Conservation (phyloP, 2,113 vertebrate genomes). For the Trichechus manatus region DNA sequence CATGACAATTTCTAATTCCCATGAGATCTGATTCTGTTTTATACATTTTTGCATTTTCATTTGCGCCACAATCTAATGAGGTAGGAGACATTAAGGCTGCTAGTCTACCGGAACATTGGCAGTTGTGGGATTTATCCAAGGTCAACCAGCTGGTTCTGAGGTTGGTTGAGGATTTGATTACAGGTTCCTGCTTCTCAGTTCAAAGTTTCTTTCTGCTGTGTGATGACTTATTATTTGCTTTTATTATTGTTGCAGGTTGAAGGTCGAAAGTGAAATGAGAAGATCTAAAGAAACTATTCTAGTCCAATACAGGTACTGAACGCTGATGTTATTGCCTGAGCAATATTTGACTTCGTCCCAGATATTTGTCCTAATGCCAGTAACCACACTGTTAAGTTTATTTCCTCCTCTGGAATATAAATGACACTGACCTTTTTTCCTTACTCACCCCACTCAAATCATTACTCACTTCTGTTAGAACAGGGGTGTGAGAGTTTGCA, state of each 20-base stretch:
- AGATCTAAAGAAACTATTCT: slow-evolving; percentile 13
- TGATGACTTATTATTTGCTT: not conserved
- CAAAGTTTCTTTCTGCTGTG: not conserved
- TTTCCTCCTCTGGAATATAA: slow-evolving; percentile 51
- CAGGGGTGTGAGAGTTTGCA: slow-evolving; percentile 38
- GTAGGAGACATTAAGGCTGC: not conserved
- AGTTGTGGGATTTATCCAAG: not conserved
- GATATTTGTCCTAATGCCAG: not conserved
- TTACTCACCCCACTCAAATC: not conserved
- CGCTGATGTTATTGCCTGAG: not conserved
- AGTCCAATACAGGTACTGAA: not conserved
- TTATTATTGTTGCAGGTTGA: not conserved
- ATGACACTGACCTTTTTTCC: not conserved
- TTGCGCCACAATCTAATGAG: not conserved
- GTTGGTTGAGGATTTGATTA: not conserved
- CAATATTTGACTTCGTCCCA: slow-evolving; percentile 32
- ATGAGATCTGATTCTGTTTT: not conserved
- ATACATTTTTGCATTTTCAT: slow-evolving; percentile 17
- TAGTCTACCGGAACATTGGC: not conserved
- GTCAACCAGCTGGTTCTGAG: not conserved
- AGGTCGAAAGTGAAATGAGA: not conserved
- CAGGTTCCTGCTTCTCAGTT: not conserved
- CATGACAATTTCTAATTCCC: not conserved
- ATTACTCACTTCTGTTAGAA: slow-evolving; percentile 60
- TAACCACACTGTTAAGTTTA: slow-evolving; percentile 23